Base-by-base conservation (phyloP, 2,113 vertebrate genomes). In the Phycodurus eques region DNA sequence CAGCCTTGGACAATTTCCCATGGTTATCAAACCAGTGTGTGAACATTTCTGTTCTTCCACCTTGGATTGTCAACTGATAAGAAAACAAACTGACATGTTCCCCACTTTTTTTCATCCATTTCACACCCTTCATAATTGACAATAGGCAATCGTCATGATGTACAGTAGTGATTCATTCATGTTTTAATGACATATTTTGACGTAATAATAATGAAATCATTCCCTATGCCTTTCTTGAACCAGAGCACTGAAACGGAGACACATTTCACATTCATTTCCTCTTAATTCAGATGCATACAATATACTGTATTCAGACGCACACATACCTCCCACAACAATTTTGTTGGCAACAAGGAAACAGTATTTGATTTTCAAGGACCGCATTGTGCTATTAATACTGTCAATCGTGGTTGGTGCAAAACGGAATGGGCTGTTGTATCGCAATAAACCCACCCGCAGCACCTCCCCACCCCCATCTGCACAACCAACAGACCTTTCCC, bases 1-100 rank as follows among this genome's bases (percentile, higher is more conserved):
- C 60, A 12, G 68, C 78, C 74, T 79, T 83, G 78, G 53, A 79
- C 65, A 17, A 42, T 42, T 86, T 89, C 86, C 83, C 81, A 81
- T 80, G 80, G 72, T 62, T 13, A 66, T 67, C 74, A 12, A 80
- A 86, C 81, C 70, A 66, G 75, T 81, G 77, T 75, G 68, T 70
- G 47, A 33, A 43, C 73, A 71, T 70, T 60, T 75, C 35, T 71
- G 10, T 19, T 68, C 33, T 56, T 61, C 59, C 49, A 54, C 1
- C 33, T 70, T 63, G 61, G 76, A 82, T 73, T 75, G 66, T 78
- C 70, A 77, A 56, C 70, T 79, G 83, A 84, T 82, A 82, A 78
- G 64, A 69, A 69, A 64, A 44, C n/a, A 46, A 44, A 3, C 42
- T 43, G 20, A 20, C 44, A 0, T 3, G 2, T 56, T n/a, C 4